Conservation (phyloP, 2,888 invertebrate genomes). For the Parelbella ahira region DNA sequence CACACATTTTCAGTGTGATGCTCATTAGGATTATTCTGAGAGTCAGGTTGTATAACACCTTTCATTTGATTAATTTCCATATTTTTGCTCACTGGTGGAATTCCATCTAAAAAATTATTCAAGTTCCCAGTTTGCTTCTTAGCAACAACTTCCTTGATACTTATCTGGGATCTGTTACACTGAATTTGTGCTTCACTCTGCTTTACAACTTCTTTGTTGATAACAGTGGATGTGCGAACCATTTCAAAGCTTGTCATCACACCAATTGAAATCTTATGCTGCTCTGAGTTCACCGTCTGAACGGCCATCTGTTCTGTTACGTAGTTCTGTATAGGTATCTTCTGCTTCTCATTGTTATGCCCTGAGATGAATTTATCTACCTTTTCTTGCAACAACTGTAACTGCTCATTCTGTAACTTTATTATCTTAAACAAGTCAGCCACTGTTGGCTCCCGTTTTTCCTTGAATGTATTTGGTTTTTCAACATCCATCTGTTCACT, state of each 20-base stretch:
- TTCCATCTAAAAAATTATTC: conserved; percentile 72
- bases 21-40: conserved; percentile 1
- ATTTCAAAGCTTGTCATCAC: conserved; percentile 88
- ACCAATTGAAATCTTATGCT: conserved; percentile 83
- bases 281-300: conserved; percentile 53
- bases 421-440: conserved; percentile 83
- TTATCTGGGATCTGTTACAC: conserved; percentile 66
- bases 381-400: conserved; percentile 82
- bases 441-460: conserved; percentile 76
- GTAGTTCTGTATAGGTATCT: conserved; percentile 41
- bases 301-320: conserved; percentile 53
- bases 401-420: conserved; percentile 84
- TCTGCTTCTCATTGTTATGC: conserved; percentile 38
- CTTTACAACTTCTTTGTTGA: conserved; percentile 62
- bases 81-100: conserved; percentile 44
- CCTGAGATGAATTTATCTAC: conserved; percentile 77
- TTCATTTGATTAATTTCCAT: neutral
- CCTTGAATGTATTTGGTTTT: conserved; percentile 53
- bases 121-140: conserved; percentile 50
- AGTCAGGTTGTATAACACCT: neutral
- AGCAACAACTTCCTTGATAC: conserved; percentile 60
- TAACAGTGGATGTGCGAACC: conserved; percentile 67
- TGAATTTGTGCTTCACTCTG: conserved; percentile 65
- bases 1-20: conserved; percentile 35
- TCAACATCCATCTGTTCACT: conserved; percentile 48